Conservation (phyloP, 2,113 vertebrate genomes). For the rat (Rattus norvegicus) region GRCr8 NC_086020.1:155212501-155213000, state of each 20-base stretch:
- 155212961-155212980: not conserved
- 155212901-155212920: not conserved
- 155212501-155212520: no score
- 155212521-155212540: no score
- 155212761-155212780: not conserved
- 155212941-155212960: not conserved
- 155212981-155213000: not conserved
- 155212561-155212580: no score
- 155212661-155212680: not conserved
- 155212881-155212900: not conserved
- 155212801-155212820: not conserved
- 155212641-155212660: not conserved
- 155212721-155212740: not conserved
- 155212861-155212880: not conserved
- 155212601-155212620: not conserved
- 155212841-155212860: not conserved
- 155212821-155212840: not conserved
- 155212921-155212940: not conserved
- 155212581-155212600: not conserved
- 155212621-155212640: not conserved
- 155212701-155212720: not conserved
- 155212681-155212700: not conserved
- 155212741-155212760: not conserved
- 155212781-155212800: not conserved
- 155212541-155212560: no score